Conservation (phyloP, 2,888 invertebrate species). For the Boloria selene region DNA sequence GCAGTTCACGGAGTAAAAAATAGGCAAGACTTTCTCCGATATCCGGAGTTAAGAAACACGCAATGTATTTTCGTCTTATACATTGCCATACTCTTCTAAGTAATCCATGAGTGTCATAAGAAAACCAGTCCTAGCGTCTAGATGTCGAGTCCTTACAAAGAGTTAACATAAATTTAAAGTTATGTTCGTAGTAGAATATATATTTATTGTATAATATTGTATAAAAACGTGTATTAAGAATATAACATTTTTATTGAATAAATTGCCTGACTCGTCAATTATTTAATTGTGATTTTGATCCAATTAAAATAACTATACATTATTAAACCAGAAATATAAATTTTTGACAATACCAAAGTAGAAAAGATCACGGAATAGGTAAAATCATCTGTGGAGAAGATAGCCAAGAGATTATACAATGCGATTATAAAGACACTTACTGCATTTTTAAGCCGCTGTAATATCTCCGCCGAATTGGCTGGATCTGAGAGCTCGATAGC, state of each 20-base stretch:
- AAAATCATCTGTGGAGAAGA: no score
- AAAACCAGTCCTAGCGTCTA: slow-evolving; percentile 17
- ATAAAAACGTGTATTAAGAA: no score
- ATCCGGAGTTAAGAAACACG: background rate
- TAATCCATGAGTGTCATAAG: slow-evolving; percentile 5
- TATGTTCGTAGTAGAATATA: slow-evolving; percentile 1
- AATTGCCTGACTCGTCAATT: no score
- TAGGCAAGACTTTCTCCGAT: background rate
- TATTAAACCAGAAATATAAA: background rate
- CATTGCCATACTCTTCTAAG: slow-evolving; percentile 1
- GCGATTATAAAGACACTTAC: slow-evolving; percentile 52
- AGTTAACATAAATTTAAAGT: background rate
- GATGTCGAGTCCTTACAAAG: slow-evolving; percentile 10
- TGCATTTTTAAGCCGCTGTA: slow-evolving; percentile 66
- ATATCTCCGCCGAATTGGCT: slow-evolving; percentile 65
- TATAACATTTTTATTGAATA: no score
- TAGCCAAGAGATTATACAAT: slow-evolving; percentile 1
- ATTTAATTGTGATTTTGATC: no score
- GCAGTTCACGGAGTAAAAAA: background rate
- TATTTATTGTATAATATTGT: background rate
- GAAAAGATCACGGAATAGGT: no score
- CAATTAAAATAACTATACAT: no score
- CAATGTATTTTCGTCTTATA: background rate
- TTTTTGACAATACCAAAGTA: background rate
- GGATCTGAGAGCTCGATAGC: slow-evolving; percentile 70